Base-by-base conservation (phyloP, 1,140 invertebrate genomes). In the Aphis craccivora region DNA sequence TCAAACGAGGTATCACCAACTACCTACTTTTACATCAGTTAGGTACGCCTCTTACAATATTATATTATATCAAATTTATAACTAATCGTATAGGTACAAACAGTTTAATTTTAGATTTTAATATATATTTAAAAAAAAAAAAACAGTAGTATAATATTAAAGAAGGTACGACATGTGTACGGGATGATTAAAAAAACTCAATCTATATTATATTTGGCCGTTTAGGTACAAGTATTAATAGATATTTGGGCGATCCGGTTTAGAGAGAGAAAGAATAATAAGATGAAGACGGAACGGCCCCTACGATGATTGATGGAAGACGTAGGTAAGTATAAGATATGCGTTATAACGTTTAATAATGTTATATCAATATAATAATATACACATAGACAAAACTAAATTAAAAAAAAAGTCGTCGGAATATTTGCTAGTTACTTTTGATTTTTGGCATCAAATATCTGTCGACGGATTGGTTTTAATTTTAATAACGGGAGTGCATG, bases 401-500 rank as follows among this genome's bases (percentile, higher is more conserved):
- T 55, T 4, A 4, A 67, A 67, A 67, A 60, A 67, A 30, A 3
- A 67, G 14, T n/a, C 14, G 30, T 6, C 60, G 30, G 30, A 76
- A 76, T 76, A 76, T 76, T 76, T 76, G 60, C 14, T 84, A 40
- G 83, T 40, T 84, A 40, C 22, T 9, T 84, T 84, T 84, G 22
- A 40, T 43, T 84, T 84, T 84, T 43, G 83, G 83, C 83, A 40
- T 84, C 83, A 40, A 84, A 84, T 84, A 40, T 84, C 23, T 37
- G 22, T 25, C 23, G 81, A 37, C 35, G 20, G 23, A 25, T 84
- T 25, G 0, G 40, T 43, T 84, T 84, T 40, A 25, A 40, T 84
- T 40, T 14, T 14, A 40, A 40, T 25, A 84, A 25, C 83, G 37
- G 40, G n/a, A 76, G 30, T 76, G n/a, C 14, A 30, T 6, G 14